Conservation (phyloP, 2,888 invertebrate genomes). For the Cataglyphis cursor region DNA sequence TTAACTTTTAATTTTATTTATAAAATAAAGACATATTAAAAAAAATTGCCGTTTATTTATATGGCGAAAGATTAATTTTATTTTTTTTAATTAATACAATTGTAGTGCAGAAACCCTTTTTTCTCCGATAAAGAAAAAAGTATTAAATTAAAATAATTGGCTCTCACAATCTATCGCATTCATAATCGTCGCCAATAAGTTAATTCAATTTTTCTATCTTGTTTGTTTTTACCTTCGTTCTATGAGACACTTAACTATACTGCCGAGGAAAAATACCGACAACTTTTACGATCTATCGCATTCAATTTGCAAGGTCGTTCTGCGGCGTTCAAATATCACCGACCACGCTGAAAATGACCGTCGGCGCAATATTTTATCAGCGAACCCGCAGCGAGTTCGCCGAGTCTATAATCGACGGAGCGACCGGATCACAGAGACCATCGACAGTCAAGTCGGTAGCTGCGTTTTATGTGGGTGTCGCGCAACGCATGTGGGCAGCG, state of each 20-base stretch:
- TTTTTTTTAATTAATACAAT: background rate
- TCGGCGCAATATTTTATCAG: constrained; percentile 3
- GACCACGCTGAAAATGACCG: constrained; percentile 50
- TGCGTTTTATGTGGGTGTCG: constrained; percentile 75
- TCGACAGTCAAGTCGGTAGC: constrained; percentile 55
- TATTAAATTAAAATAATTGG: background rate
- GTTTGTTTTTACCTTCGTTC: constrained; percentile 3
- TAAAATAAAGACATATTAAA: background rate
- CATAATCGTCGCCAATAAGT: background rate
- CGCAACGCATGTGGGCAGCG: constrained; percentile 78
- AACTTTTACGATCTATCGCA: constrained; percentile 22
- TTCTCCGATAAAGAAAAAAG: background rate
- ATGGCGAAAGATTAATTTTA: background rate
- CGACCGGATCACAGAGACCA: constrained; percentile 26
- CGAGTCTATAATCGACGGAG: constrained; percentile 60
- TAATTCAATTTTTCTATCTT: constrained; percentile 27
- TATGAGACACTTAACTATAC: constrained; percentile 16
- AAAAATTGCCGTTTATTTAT: background rate
- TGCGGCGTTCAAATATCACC: constrained; percentile 31
- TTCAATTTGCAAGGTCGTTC: constrained; percentile 37
- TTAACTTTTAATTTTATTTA: background rate
- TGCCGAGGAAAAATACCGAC: background rate
- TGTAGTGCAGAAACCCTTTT: background rate
- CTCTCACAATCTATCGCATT: background rate
- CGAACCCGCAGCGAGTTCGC: background rate